phyloP scores from a whole-genome alignment of 2,888 invertebrate species.

The Tetragonisca angustula region DNA sequence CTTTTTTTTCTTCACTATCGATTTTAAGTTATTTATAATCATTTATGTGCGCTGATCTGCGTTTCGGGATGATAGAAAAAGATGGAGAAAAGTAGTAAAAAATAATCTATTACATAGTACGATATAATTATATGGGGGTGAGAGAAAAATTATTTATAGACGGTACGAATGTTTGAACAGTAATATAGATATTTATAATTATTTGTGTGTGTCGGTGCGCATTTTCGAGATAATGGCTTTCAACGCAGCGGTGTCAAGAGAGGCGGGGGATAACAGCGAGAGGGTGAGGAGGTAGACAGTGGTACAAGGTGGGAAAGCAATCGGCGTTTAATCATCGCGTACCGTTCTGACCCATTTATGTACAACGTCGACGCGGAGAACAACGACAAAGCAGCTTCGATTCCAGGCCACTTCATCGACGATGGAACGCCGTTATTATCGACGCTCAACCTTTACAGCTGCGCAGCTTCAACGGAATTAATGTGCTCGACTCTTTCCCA shows the following conservation, averaged over 20 bases:
- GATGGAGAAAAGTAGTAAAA: too few species aligned
- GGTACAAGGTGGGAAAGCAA: constrained; percentile 30
- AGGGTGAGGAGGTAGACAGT: background rate
- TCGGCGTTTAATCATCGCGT: constrained; percentile 54
- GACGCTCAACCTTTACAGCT: constrained; percentile 16
- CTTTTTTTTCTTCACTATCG: constrained; percentile 47
- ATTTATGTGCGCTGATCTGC: constrained; percentile 49
- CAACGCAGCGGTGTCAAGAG: background rate
- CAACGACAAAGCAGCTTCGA: constrained; percentile 46
- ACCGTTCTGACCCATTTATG: constrained; percentile 45
- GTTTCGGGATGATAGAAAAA: background rate
- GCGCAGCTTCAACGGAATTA: background rate
- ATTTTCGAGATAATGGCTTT: constrained; percentile 45
- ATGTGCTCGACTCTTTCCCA: constrained; percentile 2
- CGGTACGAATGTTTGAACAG: too few species aligned
- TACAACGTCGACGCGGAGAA: constrained; percentile 27
- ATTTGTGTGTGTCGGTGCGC: constrained; percentile 50
- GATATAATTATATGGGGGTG: too few species aligned
- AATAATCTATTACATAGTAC: too few species aligned
- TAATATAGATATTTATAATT: constrained; percentile 52
- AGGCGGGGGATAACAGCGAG: background rate
- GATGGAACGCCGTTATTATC: constrained; percentile 33
- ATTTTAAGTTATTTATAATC: constrained; percentile 65
- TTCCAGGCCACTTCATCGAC: constrained; percentile 21
- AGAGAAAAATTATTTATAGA: too few species aligned